These are phyloP conservation scores for Teleogryllus occipitalis DNA, from an alignment of 1,140 invertebrate genomes.

Conservation along the genomic window DNA sequence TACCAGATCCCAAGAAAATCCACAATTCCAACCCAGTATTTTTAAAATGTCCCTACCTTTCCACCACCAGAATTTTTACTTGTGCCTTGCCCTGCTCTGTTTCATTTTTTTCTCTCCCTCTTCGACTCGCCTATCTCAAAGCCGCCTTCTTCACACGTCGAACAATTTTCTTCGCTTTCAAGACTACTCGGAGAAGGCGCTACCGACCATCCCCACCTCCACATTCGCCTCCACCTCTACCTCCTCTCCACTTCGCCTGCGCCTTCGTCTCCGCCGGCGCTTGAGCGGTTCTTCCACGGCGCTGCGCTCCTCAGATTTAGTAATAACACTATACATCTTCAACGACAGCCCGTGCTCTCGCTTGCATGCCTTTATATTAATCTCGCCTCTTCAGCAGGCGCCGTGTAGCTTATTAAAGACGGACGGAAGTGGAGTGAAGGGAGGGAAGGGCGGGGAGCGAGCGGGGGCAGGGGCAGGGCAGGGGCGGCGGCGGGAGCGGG, in stretches of 20 bases:
- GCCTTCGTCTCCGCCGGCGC: background rate
- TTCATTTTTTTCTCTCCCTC: no score
- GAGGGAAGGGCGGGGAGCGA: background rate
- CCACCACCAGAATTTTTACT: no score
- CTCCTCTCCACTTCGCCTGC: background rate
- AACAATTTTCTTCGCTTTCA: background rate
- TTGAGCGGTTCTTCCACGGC: background rate
- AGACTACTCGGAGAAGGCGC: background rate
- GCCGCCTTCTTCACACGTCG: no score
- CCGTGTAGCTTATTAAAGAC: background rate
- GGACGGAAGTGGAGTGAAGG: background rate
- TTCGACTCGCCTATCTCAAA: no score
- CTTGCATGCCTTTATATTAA: background rate
- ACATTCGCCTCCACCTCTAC: no score
- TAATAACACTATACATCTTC: slow-evolving; percentile 5
- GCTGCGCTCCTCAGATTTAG: background rate
- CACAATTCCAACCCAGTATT: no score
- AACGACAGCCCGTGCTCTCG: background rate
- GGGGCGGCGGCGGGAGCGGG: no score
- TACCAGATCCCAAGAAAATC: no score
- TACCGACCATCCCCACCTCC: no score
- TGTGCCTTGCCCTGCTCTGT: no score
- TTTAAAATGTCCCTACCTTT: no score
- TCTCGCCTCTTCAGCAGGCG: background rate
- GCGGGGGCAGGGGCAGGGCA: no score